A percentile compares a stretch with the other conserved stretches of the same genome.
Evolutionary conservation across 2,888 invertebrate species (phyloP).

Genomic region (Sesia bembeciformis): DNA sequence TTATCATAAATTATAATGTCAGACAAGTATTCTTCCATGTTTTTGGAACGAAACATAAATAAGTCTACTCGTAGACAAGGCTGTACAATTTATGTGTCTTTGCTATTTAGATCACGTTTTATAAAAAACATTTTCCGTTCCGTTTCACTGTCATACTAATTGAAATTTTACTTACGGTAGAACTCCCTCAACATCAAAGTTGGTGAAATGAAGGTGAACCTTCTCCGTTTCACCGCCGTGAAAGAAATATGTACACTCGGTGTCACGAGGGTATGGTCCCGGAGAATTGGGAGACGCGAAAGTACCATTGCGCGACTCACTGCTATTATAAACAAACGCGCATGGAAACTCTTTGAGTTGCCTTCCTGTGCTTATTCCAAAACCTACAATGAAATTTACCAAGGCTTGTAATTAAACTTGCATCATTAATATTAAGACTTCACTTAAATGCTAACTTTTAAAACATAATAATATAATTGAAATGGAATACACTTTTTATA

Average conservation of each 20-base stretch:
- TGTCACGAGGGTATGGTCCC: conserved; percentile 90
- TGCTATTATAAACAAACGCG: conserved; percentile 92
- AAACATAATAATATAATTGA: no score
- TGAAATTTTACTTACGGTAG: conserved; percentile 82
- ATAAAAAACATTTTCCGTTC: no score
- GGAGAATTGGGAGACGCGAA: conserved; percentile 94
- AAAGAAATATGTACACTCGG: conserved; percentile 94
- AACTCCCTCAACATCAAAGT: conserved; percentile 96
- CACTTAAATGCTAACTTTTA: no score
- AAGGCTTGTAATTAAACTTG: not conserved
- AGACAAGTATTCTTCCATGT: no score
- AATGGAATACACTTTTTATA: no score
- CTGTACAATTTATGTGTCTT: no score
- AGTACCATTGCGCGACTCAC: conserved; percentile 83
- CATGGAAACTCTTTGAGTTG: conserved; percentile 86
- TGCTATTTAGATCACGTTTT: no score
- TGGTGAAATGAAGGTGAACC: conserved; percentile 88
- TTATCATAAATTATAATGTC: no score
- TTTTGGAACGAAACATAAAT: no score
- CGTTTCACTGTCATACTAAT: no score
- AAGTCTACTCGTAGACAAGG: no score
- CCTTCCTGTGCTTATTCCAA: conserved; percentile 87
- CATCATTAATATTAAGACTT: no score
- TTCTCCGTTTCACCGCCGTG: conserved; percentile 85
- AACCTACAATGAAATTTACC: conserved; percentile 76